phyloP scores from a whole-genome alignment of 2,888 invertebrate species.

The Silvanus unidentatus region DNA sequence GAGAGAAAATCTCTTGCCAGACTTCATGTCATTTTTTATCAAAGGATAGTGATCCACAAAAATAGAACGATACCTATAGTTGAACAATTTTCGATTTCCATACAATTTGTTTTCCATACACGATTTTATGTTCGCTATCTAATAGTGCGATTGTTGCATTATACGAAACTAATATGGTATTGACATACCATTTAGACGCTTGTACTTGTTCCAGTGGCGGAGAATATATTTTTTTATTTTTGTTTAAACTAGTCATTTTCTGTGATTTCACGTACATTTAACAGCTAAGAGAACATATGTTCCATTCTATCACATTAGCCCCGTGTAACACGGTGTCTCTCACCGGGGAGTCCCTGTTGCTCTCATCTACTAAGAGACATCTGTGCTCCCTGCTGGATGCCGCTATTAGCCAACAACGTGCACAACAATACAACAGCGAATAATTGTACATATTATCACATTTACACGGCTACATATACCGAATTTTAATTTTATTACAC shows the following conservation, averaged over 20 bases:
- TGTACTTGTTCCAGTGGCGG: neutral
- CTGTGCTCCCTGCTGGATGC: conserved; percentile 31
- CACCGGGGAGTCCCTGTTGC: conserved; percentile 29
- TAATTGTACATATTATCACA: conserved; percentile 19
- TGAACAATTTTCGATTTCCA: too few species aligned
- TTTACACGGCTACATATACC: conserved; percentile 21
- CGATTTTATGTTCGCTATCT: neutral
- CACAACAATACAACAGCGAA: too few species aligned
- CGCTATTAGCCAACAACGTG: conserved; percentile 8
- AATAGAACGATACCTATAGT: too few species aligned
- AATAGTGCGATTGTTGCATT: neutral
- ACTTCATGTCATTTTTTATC: too few species aligned
- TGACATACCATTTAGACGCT: neutral
- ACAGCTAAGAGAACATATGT: conserved; percentile 29
- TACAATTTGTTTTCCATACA: neutral
- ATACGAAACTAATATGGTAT: too few species aligned
- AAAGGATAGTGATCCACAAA: too few species aligned
- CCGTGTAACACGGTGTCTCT: conserved; percentile 38
- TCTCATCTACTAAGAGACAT: conserved; percentile 25
- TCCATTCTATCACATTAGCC: conserved; percentile 30
- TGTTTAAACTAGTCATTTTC: conserved; percentile 17
- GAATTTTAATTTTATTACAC: conserved; percentile 23
- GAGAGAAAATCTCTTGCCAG: too few species aligned
- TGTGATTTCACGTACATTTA: conserved; percentile 13
- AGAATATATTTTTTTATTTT: conserved; percentile 15